Base-by-base conservation (phyloP, 2,888 invertebrate species). In the Amaurobius ferox region DNA sequence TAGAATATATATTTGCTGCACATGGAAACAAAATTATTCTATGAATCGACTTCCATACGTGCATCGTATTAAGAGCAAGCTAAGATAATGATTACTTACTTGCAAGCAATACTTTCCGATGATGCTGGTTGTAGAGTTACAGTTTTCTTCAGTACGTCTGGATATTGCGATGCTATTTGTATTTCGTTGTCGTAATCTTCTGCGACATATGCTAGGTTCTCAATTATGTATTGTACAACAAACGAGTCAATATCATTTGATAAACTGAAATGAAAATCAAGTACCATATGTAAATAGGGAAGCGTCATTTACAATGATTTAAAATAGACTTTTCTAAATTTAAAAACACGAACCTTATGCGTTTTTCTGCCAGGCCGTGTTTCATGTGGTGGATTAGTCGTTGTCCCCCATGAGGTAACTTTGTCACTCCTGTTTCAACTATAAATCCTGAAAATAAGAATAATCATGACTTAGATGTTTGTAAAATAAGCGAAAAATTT, bases 351-450 rank as follows among this genome's bases (percentile, higher is more conserved):
- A 55, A 87, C 87, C 81, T 87, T 16, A 87, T 78, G 74, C 90
- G 89, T 48, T 91, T 90, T 88, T 91, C 90, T 39, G 91, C 90
- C 78, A 93, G 90, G 61, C 91, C 90, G 44, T 90, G 91, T 71
- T 91, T 91, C 83, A 93, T 89, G 40, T 91, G 91, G 85, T 92
- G 92, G 74, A 90, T 89, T 23, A 93, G 91, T 88, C 92, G 91
- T 72, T 91, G 90, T 5, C 93, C 93, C 19, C 93, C 93, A 89
- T 92, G 93, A 0, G 93, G 92, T 83, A 93, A 91, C 19, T 92
- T 91, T n/a, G 92, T 91, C 19, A 93, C 92, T 11, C 93, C 93
- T 40, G 91, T 91, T 88, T 93, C 93, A 19, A 92, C 91, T 32
- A 92, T 91, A 87, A 92, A 92, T 67, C 92, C 91, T 91, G 76